Evolutionary conservation across 2,888 invertebrate genomes (phyloP).

Genomic region (Resseliella maxima): DNA sequence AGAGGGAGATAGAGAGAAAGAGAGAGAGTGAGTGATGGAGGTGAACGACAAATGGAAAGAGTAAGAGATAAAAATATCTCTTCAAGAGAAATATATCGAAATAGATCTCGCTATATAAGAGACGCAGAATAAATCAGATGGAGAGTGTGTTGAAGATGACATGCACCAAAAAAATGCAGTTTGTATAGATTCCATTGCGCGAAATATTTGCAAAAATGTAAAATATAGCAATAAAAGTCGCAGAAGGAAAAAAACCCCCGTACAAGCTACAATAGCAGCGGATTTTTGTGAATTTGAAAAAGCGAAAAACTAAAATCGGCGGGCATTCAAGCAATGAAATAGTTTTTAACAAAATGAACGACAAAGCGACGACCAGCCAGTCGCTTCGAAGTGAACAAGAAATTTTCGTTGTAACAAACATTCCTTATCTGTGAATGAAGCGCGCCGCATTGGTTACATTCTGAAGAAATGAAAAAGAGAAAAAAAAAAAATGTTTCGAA

Average conservation of each 20-base stretch:
- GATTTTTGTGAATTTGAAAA: background rate
- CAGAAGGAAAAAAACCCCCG: background rate
- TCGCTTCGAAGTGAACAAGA: background rate
- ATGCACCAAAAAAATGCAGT: background rate
- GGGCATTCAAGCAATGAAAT: background rate
- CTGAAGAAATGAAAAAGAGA: background rate
- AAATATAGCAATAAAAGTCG: background rate
- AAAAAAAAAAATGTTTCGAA: background rate
- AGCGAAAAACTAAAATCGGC: background rate
- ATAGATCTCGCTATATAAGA: no score
- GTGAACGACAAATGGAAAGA: no score
- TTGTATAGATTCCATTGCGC: background rate
- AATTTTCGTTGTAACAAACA: background rate
- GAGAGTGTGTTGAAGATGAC: background rate
- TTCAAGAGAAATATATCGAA: no score
- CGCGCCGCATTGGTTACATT: background rate
- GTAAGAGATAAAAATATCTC: no score
- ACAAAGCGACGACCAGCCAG: background rate
- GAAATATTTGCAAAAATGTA: background rate
- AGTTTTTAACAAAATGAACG: background rate
- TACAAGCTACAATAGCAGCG: background rate
- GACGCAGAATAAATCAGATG: no score
- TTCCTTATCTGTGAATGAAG: background rate
- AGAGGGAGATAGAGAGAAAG: no score
- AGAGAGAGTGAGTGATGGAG: no score